Percentiles rank a stretch among this genome's conserved stretches.
These are phyloP conservation scores for Lepilemur septentrionalis DNA, from an alignment of 2,797 vertebrate genomes.

Conservation along the genomic window DNA sequence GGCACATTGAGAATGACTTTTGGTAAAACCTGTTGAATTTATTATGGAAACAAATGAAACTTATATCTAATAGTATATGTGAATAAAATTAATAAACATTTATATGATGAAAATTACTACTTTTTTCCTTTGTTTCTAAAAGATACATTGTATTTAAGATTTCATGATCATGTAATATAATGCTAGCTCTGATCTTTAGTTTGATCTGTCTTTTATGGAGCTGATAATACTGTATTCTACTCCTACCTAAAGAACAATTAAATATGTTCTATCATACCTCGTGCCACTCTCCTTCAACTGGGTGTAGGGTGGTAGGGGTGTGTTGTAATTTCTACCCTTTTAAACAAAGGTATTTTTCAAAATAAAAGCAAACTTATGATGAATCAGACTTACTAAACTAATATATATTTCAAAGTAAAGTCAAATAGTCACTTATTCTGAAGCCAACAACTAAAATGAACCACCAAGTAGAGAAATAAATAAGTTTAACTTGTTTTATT, in stretches of 20 bases:
- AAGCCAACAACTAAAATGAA: background rate
- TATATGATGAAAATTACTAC: background rate
- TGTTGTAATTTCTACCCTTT: background rate
- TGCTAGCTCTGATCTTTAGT: background rate
- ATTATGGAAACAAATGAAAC: background rate
- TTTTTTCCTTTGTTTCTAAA: background rate
- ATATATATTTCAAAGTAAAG: background rate
- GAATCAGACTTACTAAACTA: background rate
- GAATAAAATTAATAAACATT: slow-evolving; percentile 3
- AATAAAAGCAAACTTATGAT: background rate
- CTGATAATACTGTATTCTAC: background rate
- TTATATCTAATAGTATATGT: background rate
- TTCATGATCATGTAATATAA: background rate
- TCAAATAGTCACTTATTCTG: background rate
- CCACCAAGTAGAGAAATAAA: background rate
- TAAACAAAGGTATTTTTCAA: background rate
- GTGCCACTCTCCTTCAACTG: background rate
- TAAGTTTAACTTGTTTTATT: background rate
- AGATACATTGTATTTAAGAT: background rate
- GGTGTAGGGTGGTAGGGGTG: rapidly evolving
- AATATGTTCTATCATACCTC: background rate
- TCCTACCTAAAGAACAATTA: background rate
- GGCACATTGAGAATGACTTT: background rate
- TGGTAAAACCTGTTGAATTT: background rate
- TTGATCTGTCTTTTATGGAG: background rate